A percentile compares a stretch with the other conserved stretches of the same genome.
Evolutionary conservation across 1,140 invertebrate genomes (phyloP).

Genomic region (Diachasma alloeum): DNA sequence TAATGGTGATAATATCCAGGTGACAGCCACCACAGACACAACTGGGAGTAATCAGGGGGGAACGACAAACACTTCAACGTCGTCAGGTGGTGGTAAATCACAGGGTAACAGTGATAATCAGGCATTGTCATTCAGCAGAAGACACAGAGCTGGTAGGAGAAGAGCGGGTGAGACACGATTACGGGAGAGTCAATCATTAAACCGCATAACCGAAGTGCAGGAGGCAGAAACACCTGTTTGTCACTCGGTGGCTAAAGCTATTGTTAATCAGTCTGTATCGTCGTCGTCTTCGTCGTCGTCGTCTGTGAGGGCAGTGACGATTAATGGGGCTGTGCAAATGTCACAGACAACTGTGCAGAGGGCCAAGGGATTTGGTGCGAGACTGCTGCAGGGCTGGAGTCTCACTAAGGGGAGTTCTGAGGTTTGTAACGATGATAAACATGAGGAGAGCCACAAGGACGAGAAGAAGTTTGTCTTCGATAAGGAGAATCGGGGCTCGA

Average conservation of each 20-base stretch:
- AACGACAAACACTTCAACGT: slow-evolving; percentile 37
- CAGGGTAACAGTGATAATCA: slow-evolving; percentile 55
- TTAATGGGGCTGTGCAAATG: slow-evolving; percentile 26
- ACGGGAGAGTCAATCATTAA: slow-evolving; percentile 81
- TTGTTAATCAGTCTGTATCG: slow-evolving; percentile 31
- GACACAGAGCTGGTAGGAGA: slow-evolving; percentile 68
- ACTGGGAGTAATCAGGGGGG: slow-evolving; percentile 38
- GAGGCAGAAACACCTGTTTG: slow-evolving; percentile 66
- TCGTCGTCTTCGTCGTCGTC: slow-evolving; percentile 38
- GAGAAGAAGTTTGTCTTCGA: slow-evolving; percentile 29
- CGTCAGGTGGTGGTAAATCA: slow-evolving; percentile 45
- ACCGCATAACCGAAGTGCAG: slow-evolving; percentile 82
- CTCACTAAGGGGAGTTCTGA: slow-evolving; percentile 32
- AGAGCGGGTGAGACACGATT: slow-evolving; percentile 73
- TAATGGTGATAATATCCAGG: slow-evolving; percentile 50
- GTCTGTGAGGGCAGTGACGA: slow-evolving; percentile 20
- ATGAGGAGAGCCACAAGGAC: slow-evolving; percentile 19
- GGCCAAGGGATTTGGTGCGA: slow-evolving; percentile 61
- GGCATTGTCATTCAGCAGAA: slow-evolving; percentile 52
- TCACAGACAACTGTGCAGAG: slow-evolving; percentile 52
- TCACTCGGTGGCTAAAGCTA: slow-evolving; percentile 49
- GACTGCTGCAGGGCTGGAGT: slow-evolving; percentile 61
- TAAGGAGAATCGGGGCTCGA: slow-evolving; percentile 41
- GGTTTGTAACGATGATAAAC: slow-evolving; percentile 8
- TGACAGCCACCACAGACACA: slow-evolving; percentile 38